Percentiles rank a stretch among this genome's conserved stretches.
Conservation (phyloP, 2,113 vertebrate species). For the Anolis carolinensis region DNA sequence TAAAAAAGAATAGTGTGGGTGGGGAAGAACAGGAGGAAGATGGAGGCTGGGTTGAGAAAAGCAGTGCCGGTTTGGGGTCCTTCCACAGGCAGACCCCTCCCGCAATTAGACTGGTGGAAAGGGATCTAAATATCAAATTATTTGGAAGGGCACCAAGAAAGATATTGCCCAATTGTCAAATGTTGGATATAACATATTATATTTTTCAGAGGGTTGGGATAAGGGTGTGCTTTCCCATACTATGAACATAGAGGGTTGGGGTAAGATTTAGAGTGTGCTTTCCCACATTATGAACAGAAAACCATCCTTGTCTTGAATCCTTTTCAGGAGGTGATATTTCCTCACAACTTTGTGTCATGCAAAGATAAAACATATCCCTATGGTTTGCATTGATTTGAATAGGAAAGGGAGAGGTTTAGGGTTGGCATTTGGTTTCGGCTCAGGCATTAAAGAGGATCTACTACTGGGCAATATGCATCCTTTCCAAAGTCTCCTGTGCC, state of each 20-base stretch:
- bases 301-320: neutral
- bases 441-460: too few relatives aligned
- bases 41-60: conserved; percentile 1
- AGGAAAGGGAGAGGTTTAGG: too few relatives aligned
- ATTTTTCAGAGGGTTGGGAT: too few relatives aligned
- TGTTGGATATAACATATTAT: too few relatives aligned
- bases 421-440: too few relatives aligned
- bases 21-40: neutral
- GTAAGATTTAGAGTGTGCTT: too few relatives aligned
- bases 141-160: neutral
- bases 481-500: too few relatives aligned
- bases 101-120: neutral
- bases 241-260: neutral
- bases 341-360: neutral
- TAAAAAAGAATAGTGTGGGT: neutral
- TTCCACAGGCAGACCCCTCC: conserved; percentile 32
- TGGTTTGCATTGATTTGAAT: neutral
- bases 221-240: too few relatives aligned
- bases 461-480: too few relatives aligned
- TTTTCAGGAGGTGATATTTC: too few relatives aligned
- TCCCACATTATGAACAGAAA: too few relatives aligned
- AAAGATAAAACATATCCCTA: too few relatives aligned
- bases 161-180: neutral
- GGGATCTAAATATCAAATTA: neutral
- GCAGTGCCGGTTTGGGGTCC: conserved; percentile 8